Evolutionary conservation across 2,113 vertebrate genomes (phyloP).

Genomic region (Aegotheles bennettii): DNA sequence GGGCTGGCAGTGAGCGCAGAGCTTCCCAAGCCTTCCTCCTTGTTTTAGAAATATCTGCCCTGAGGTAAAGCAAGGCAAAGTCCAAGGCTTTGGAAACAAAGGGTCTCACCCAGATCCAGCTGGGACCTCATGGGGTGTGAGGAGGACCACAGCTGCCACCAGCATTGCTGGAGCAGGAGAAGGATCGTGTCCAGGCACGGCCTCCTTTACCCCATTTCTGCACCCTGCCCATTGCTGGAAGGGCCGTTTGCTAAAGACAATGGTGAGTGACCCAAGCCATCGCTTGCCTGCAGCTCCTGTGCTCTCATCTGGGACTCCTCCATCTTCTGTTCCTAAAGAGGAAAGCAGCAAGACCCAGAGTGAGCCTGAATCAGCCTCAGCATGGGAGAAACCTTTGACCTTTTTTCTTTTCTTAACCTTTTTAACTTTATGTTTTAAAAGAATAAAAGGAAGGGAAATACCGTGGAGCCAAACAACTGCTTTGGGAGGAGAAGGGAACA

Average conservation of each 20-base stretch:
- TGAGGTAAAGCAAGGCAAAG: background rate
- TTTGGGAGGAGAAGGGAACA: background rate
- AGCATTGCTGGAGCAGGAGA: background rate
- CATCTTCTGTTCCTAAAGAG: background rate
- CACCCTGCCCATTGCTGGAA: background rate
- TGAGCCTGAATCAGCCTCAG: background rate
- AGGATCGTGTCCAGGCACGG: background rate
- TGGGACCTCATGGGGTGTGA: accelerated
- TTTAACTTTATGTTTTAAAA: background rate
- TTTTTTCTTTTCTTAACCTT: background rate
- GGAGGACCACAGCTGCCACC: background rate
- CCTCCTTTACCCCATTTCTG: background rate
- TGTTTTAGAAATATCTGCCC: background rate
- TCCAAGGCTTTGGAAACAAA: accelerated
- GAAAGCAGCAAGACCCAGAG: background rate
- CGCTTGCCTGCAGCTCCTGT: accelerated
- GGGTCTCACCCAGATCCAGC: accelerated
- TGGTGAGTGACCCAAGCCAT: accelerated
- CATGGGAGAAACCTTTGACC: background rate
- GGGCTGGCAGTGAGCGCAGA: background rate
- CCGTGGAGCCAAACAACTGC: background rate
- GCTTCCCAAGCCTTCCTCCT: background rate
- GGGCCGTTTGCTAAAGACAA: background rate
- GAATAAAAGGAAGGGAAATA: background rate
- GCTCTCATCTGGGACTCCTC: background rate